Evolutionary conservation across 1,140 invertebrate species (phyloP), one percentile per base, ranked within the genome.

Genomic region (Macrobrachium rosenbergii): DNA sequence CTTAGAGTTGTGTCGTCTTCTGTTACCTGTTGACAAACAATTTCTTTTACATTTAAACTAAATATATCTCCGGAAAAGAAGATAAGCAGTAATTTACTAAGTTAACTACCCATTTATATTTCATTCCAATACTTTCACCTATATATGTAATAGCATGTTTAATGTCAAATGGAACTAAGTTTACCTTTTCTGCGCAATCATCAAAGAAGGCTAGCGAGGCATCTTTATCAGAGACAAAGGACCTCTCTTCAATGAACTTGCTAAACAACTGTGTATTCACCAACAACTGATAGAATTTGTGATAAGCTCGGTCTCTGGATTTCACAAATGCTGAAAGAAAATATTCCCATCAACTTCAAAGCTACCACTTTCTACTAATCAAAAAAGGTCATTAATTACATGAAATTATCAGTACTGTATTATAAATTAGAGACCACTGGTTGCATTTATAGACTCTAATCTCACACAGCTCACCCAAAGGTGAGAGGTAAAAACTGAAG

Each of bases 141-240:
- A 37, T 37, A 37, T 3, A 37, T 37, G 28, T 37, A 37, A 37
- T 3, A 37, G 3, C 28, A 37, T 37, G 3, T 37, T 37, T 37
- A 37, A 37, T 37, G 28, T 3, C 28, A 37, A 37, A 37, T 37
- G 28, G 3, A 37, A 37, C 28, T 37, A 37, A 37, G 28, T 37
- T 89, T 89, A 94, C 93, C 91, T 94, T 95, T 92, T 99, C 98
- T 1, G 96, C 95, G 91, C 98, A 99, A 91, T 99, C 98, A 92
- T 99, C 99, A 91, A 99, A 99, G 93, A 99, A 99, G 16, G 98
- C 97, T 81, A 99, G 93, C 89, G 95, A 95, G 19, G 94, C 94
- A 93, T 99, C 98, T 92, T 97, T 97, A 90, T 99, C 98, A 17
- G 98, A 98, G 0, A 99, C 97, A 93, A 99, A 99, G 90, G 98